Evolutionary conservation across 2,888 invertebrate genomes (phyloP), one percentile per base, ranked within the genome.

Genomic region (Leptinotarsa peninsularis): DNA sequence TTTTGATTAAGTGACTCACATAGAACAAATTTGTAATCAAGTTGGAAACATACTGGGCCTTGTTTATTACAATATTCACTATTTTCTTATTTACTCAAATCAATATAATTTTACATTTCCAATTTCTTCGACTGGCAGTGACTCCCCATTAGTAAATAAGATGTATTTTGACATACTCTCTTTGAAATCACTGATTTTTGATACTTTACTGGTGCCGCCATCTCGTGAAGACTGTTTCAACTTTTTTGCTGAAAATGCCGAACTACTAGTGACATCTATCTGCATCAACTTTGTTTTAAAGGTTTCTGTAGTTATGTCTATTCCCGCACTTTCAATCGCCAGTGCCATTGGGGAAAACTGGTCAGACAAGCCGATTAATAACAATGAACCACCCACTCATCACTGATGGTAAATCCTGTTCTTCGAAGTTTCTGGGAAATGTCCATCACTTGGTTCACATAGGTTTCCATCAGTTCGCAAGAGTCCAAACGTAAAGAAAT

Each of bases 261-360:
- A 18, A n/a, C 1, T 18, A 3, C 10, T 49, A 63, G 21, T 52
- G 60, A 27, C 71, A 52, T 71, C 50, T 21, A 33, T 49, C 13
- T n/a, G 49, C 80, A 82, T 56, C 23, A 83, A 74, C 72, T 84
- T 84, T 13, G 81, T 79, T 73, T 84, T 84, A 10, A 83, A 83
- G 14, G 76, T n/a, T 71, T 84, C 83, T 4, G 79, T 63, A 4
- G 79, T 82, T 15, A 82, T 81, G 13, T n/a, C 56, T 13, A 82
- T 81, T 13, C 81, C 82, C 3, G 79, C 78, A 78, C 82, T 79
- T 71, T 84, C 82, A 15, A 82, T 81, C 15, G 79, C 83, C 79
- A 83, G 82, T 56, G 82, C 81, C 81, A 81, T 81, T 49, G 80
- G 79, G 52, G 63, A 49, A 67, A 71, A 82, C 52, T 75, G 78